phyloP scores from a whole-genome alignment of 2,797 vertebrate species.

The Coendou prehensilis region DNA sequence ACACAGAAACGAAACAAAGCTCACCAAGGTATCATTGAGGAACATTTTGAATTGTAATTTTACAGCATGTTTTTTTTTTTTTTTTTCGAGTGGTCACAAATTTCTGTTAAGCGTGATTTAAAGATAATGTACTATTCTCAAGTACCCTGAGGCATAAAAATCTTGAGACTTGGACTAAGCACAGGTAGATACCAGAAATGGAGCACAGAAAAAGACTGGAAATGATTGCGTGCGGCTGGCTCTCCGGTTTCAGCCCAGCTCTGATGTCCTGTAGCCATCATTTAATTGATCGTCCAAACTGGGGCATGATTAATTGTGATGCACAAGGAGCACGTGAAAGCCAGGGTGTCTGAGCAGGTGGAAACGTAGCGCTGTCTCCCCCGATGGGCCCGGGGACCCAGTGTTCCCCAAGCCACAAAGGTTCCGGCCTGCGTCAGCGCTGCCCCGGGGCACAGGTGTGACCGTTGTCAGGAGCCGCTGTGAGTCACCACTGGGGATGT shows the following conservation, averaged over 20 bases:
- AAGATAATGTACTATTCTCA: background rate
- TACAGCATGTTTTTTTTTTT: background rate
- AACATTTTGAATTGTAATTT: slow-evolving; percentile 57
- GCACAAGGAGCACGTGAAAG: background rate
- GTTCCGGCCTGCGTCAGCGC: background rate
- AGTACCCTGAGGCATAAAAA: background rate
- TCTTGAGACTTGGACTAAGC: background rate
- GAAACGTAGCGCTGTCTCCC: background rate
- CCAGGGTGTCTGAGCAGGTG: background rate
- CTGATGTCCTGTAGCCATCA: background rate
- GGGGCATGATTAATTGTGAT: background rate
- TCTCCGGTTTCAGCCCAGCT: background rate
- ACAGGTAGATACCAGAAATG: background rate
- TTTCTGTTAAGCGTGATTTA: slow-evolving; percentile 41
- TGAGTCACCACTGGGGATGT: background rate
- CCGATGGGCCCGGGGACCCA: background rate
- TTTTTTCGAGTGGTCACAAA: background rate
- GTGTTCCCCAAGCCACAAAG: background rate
- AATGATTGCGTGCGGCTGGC: background rate
- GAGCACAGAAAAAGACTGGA: background rate
- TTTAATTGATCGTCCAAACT: slow-evolving; percentile 1
- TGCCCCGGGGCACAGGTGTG: background rate
- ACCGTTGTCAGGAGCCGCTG: background rate
- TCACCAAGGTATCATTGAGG: background rate
- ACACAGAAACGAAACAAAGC: background rate